Percentiles rank a stretch among this genome's conserved stretches.
Conservation (phyloP, 2,113 vertebrate genomes). For the Mungos mungo region DNA sequence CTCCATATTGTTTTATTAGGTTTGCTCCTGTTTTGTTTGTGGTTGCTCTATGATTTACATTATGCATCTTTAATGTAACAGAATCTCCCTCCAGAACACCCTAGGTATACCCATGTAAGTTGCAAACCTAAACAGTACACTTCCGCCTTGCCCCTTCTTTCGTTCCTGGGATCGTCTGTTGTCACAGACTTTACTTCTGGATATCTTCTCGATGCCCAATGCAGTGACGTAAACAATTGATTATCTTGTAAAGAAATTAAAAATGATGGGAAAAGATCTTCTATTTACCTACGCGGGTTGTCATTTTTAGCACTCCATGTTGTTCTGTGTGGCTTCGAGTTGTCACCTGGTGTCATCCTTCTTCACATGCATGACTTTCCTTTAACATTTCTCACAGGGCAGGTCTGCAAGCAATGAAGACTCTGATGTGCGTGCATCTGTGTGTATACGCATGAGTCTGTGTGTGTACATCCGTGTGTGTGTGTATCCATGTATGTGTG, state of each 20-base stretch:
- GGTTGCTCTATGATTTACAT: not conserved
- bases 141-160: not conserved
- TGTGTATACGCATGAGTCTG: not conserved
- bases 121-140: accelerated
- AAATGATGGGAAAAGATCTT: not conserved
- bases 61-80: not conserved
- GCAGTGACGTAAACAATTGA: not conserved
- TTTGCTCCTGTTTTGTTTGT: not conserved
- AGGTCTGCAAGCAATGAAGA: not conserved
- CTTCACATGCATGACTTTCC: too few relatives aligned
- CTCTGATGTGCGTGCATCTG: not conserved
- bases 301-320: not conserved
- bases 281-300: not conserved
- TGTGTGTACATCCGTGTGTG: not conserved
- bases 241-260: not conserved
- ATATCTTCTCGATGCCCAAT: not conserved
- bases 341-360: not conserved
- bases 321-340: not conserved
- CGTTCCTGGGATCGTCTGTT: not conserved
- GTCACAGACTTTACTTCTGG: not conserved
- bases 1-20: not conserved
- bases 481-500: not conserved
- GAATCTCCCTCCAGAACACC: not conserved
- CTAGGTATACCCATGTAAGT: not conserved
- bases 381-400: not conserved